A percentile compares a stretch with the other conserved stretches of the same genome.
Evolutionary conservation across 2,888 invertebrate species (phyloP).

Genomic region (Heliconius hortense): DNA sequence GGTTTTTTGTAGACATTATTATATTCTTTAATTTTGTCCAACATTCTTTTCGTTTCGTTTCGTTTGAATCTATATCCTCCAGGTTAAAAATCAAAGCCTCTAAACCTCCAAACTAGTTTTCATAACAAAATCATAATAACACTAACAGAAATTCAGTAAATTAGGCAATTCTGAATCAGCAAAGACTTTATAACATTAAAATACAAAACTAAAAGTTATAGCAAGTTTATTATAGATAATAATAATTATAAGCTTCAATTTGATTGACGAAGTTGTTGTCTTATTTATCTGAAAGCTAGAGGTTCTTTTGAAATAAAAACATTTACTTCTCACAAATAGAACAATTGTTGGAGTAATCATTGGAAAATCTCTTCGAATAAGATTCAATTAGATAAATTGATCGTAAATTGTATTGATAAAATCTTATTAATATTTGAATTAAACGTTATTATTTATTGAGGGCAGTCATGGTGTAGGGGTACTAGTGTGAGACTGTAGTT

Average conservation of each 20-base stretch:
- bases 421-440: not conserved
- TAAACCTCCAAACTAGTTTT: not conserved
- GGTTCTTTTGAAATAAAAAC: slow-evolving; percentile 13
- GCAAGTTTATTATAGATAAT: slow-evolving; percentile 5
- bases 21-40: too few species aligned
- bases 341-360: slow-evolving; percentile 20
- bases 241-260: slow-evolving; percentile 2
- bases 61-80: too few species aligned
- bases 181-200: not conserved
- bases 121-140: not conserved
- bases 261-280: not conserved
- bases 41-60: too few species aligned
- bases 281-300: not conserved
- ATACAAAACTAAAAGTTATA: not conserved
- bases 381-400: slow-evolving; percentile 14
- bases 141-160: not conserved
- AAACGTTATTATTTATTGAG: not conserved
- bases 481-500: not conserved
- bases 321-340: slow-evolving; percentile 26
- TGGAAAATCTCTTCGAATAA: slow-evolving; percentile 8
- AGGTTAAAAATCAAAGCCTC: not conserved
- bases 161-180: not conserved
- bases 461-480: not conserved
- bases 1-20: too few species aligned
- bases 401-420: not conserved